These are phyloP conservation scores for Otus sunia DNA, from an alignment of 2,113 vertebrate species.

Conservation along the genomic window DNA sequence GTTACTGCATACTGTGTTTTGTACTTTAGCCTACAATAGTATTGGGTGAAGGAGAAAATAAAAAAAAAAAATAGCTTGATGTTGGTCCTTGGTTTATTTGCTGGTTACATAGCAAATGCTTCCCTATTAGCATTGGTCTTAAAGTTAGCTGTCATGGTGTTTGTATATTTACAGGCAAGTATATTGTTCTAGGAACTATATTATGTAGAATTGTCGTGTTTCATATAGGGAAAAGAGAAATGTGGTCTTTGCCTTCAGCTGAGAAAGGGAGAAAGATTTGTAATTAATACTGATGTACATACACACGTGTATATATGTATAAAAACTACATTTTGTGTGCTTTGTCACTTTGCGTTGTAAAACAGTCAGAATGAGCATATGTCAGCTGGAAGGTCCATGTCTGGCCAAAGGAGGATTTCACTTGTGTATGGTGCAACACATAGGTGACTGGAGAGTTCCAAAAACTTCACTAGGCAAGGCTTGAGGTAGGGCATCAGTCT, in stretches of 20 bases:
- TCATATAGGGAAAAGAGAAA: background rate
- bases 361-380: background rate
- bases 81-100: background rate
- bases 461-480: background rate
- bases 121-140: background rate
- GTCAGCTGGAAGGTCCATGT: background rate
- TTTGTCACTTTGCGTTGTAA: background rate
- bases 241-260: background rate
- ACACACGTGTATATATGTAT: accelerated
- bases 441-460: background rate
- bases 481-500: background rate
- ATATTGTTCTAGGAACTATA: background rate
- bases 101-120: background rate
- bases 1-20: background rate
- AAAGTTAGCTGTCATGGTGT: background rate
- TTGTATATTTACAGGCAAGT: background rate
- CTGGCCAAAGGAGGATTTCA: background rate
- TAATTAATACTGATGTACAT: background rate
- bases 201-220: background rate
- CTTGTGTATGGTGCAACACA: background rate
- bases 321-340: background rate
- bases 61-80: background rate
- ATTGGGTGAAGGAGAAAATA: background rate
- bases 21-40: background rate
- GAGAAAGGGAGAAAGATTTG: background rate